Evolutionary conservation across 2,797 vertebrate species (phyloP), one percentile per base, ranked within the genome.

Genomic region (Hypotaenidia philippensis): DNA sequence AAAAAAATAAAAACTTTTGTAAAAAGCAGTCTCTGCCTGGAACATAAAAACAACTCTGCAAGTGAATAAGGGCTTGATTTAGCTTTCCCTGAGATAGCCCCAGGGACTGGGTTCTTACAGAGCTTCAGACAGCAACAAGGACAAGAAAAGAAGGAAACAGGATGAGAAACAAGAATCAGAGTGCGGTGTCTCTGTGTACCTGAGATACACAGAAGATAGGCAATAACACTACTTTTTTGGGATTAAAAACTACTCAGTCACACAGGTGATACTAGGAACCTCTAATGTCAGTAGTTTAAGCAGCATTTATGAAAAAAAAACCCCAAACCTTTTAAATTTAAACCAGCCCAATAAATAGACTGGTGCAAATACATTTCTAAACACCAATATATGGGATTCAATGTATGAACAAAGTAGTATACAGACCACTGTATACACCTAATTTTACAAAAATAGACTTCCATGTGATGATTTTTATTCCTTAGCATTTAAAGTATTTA

Each of bases 391-490:
- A 57, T 53, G 32, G 61, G 16, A 72, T 44, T 65, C 11, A 38
- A 7, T 71, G 16, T 32, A 29, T 45, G 50, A 92, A 72, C 49
- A 83, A 88, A 92, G 60, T 61, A 83, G n/a, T 86, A 66, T 80
- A 65, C 85, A 97, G 88, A 69, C 95, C 76, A 88, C 57, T 82
- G 75, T 82, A 91, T 88, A 78, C 89, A 83, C 77, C 69, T 61
- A 92, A 79, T 78, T 55, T 78, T 44, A 72, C n/a, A 83, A 80
- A 93, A 90, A 71, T 63, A 88, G 71, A 13, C 31, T 95, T 90
- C 66, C 8, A 71, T 90, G 44, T 25, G 25, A 38, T 70, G 40
- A 59, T 53, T 90, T 83, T 49, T 52, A 82, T 76, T 56, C 59
- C 32, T 84, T 5, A 4, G 4, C 57, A 81, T 72, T 49, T 25